Base-by-base conservation (phyloP, 64 coral and sea anemone genomes). In the Actinia tenebrosa region DNA sequence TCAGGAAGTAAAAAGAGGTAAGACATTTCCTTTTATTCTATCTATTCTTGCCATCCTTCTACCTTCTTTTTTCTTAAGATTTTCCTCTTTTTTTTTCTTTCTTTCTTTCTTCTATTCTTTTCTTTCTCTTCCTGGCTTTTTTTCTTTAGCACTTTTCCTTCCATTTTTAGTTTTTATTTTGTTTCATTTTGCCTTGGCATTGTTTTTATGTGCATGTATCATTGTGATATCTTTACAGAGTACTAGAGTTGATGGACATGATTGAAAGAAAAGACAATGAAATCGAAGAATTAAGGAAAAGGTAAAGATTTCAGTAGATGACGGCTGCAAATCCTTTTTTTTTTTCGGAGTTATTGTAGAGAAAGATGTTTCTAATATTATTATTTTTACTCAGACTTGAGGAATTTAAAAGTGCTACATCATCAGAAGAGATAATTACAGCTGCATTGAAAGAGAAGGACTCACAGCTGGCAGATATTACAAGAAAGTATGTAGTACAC, bases 1-100 rank as follows among this genome's bases (percentile, higher is more conserved):
- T 87, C 88, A 26, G 94, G 93, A 25, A 88, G 91, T 79, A 97
- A 97, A 60, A 90, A 93, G 46, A 87, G 85, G 81, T 94, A 75
- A 20, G 22, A 23, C 5, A 66, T n/a, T n/a, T 66, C n/a, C 19
- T 58, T 58, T 13, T 13, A 1, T 58, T 58, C 56, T 37, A 37
- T 37, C 56, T 16, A 17, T 45, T 37, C 75, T 8, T 17, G 0
- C 75, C 44, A 5, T 1, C 75, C 44, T 78, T 15, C 25, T 78
- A 20, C 7, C 75, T 17, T 3, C 47, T 47, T 60, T 0, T 20
- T 60, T 26, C 13, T 60, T 30, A 3, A 13, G 25, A 8, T 84
- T 50, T 50, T 50, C 4, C 4, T 50, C 2, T 50, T 50, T 50
- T 50, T 4, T 50, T 50, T 47, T 60, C 3, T 20, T 60, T 25